Conservation (phyloP, 1,140 invertebrate species). For the Asbolus verrucosus region DNA sequence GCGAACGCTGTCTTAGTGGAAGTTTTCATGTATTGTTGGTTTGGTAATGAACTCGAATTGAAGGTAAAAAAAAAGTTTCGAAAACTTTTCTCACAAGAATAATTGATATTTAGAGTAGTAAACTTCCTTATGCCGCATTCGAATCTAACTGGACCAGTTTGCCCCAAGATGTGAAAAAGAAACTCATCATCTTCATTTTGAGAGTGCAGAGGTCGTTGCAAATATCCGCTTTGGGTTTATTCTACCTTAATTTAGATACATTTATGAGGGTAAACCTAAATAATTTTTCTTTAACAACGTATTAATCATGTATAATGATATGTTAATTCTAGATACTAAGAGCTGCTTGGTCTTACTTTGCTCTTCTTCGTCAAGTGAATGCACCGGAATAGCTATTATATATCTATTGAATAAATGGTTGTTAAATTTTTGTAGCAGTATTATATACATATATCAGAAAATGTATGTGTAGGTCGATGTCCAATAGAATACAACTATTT, state of each 20-base stretch:
- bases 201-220: not conserved
- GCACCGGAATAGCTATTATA: not conserved
- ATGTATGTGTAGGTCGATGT: too few species aligned
- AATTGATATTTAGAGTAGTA: constrained; percentile 20
- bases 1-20: too few species aligned
- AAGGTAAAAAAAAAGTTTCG: too few species aligned
- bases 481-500: too few species aligned
- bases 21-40: too few species aligned
- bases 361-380: not conserved
- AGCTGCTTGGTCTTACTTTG: not conserved
- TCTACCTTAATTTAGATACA: constrained; percentile 5
- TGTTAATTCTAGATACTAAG: not conserved
- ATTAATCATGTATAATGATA: not conserved
- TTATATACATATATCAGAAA: too few species aligned
- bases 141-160: not conserved
- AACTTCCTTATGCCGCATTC: not conserved
- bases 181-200: not conserved
- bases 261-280: constrained; percentile 7
- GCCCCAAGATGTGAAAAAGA: constrained; percentile 3
- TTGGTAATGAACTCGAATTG: too few species aligned
- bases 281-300: too few species aligned
- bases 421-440: too few species aligned
- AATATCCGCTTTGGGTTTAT: constrained; percentile 3
- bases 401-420: not conserved
- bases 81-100: too few species aligned